Percentiles rank a stretch among this genome's conserved stretches.
Evolutionary conservation across 1,140 invertebrate genomes (phyloP).

Genomic region (Drosophila carrolli): DNA sequence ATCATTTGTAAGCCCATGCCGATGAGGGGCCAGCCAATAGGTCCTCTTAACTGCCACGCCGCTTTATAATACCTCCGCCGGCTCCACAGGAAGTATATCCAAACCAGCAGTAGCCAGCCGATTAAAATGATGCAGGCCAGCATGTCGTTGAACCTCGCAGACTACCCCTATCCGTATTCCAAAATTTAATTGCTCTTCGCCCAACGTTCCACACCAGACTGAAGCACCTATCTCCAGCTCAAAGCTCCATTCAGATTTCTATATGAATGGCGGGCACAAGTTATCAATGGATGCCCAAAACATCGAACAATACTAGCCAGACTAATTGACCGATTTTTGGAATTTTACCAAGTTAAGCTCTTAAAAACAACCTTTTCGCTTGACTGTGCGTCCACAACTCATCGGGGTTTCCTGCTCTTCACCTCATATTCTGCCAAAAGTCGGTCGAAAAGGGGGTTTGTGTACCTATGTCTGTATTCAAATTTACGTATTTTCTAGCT

Average conservation of each 20-base stretch:
- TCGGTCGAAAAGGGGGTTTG: not conserved
- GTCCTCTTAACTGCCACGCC: conserved; percentile 69
- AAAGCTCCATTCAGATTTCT: conserved; percentile 53
- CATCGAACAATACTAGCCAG: too few species aligned
- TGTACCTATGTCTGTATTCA: not conserved
- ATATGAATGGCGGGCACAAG: conserved; percentile 26
- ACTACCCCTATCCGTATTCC: not conserved
- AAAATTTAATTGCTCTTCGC: conserved; percentile 39
- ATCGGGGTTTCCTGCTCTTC: conserved; percentile 5
- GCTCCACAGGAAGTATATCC: conserved; percentile 75
- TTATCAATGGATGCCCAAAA: not conserved
- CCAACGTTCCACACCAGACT: conserved; percentile 45
- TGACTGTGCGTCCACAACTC: conserved; percentile 1
- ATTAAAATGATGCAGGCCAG: conserved; percentile 57
- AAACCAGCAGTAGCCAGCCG: conserved; percentile 57
- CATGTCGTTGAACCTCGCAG: conserved; percentile 64
- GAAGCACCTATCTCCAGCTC: conserved; percentile 11
- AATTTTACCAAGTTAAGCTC: not conserved
- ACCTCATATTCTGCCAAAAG: not conserved
- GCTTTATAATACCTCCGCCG: conserved; percentile 64
- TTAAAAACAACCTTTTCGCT: not conserved
- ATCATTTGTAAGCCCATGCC: conserved; percentile 78
- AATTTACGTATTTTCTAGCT: not conserved
- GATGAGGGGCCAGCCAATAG: conserved; percentile 71
- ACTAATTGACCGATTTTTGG: not conserved